phyloP scores from a whole-genome alignment of 2,888 invertebrate species.

The Andrena marginata region DNA sequence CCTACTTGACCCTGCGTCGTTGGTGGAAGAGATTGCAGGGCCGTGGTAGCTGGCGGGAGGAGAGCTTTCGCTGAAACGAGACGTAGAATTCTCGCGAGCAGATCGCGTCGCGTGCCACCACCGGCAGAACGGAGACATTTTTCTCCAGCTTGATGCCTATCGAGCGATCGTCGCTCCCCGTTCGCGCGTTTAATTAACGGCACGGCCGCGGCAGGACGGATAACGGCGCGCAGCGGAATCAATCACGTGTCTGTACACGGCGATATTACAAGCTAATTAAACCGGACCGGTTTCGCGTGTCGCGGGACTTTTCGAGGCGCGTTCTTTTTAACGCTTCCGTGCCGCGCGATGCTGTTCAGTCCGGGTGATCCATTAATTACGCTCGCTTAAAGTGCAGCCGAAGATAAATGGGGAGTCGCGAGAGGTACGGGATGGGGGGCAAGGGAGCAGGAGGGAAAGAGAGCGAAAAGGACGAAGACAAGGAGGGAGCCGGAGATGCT shows the following conservation, averaged over 20 bases:
- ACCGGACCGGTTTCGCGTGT: conserved; percentile 56
- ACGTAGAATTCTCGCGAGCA: background rate
- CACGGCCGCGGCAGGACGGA: conserved; percentile 1
- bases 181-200: conserved; percentile 45
- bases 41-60: conserved; percentile 6
- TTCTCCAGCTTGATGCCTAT: background rate
- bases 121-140: background rate
- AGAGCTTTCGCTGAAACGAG: conserved; percentile 19
- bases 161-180: conserved; percentile 11
- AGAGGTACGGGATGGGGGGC: background rate
- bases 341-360: conserved; percentile 49
- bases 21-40: background rate
- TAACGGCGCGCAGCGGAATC: conserved; percentile 38
- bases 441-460: background rate
- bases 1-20: conserved; percentile 54
- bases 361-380: conserved; percentile 64
- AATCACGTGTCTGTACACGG: conserved; percentile 42
- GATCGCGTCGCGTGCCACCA: background rate
- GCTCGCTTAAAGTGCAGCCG: conserved; percentile 58
- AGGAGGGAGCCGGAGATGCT: conserved; percentile 22
- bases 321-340: conserved; percentile 33
- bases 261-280: conserved; percentile 61
- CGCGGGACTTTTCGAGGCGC: conserved; percentile 47
- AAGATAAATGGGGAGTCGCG: conserved; percentile 63
- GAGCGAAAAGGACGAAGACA: background rate